Base-by-base conservation (phyloP, 2,113 vertebrate genomes). In the Cryptoleucopteryx plumbea region DNA sequence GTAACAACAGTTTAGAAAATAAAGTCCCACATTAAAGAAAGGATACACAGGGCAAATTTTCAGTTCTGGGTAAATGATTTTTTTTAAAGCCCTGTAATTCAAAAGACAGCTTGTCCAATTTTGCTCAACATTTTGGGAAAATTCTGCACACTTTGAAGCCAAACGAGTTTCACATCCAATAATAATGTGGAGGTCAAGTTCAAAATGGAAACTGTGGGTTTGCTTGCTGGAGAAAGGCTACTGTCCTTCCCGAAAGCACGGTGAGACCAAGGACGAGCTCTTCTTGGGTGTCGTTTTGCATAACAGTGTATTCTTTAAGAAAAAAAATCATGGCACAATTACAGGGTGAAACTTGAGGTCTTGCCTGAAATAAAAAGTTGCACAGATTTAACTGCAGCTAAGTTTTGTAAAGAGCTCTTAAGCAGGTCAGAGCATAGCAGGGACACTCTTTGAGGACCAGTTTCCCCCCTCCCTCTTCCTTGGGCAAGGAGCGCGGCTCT, bases 371-470 rank as follows among this genome's bases (percentile, higher is more conserved):
- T 80, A 88, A 91, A 74, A 93, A 19, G 47, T 82, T 0, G 0
- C 13, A 25, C 5, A 22, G 52, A 40, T 92, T 86, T 82, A 79
- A 36, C 47, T 52, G 63, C 79, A 95, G 90, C 67, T 90, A 88
- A 88, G 47, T 78, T 86, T 84, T 78, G 84, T 47, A 82, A 92
- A 92, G 88, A 92, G 61, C 61, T 63, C 80, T 86, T 94, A 92
- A 84, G 65, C 92, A 86, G 86, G 75, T 92, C 88, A 92, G 58
- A 94, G 40, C 68, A 26, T 56, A 86, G 94, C 6, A 1, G 86
- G 79, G 61, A 52, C 27, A 34, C 52, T 90, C 70, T 67, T 52
- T 59, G 68, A 48, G 56, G 87, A 38, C 27, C 23, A 31, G 26
- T 66, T 66, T 83, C 20, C n/a, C 31, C 26, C 25, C 40, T 82